Evolutionary conservation across 2,113 vertebrate species (phyloP), one percentile per base, ranked within the genome.

Genomic region (Orycteropus afer): DNA sequence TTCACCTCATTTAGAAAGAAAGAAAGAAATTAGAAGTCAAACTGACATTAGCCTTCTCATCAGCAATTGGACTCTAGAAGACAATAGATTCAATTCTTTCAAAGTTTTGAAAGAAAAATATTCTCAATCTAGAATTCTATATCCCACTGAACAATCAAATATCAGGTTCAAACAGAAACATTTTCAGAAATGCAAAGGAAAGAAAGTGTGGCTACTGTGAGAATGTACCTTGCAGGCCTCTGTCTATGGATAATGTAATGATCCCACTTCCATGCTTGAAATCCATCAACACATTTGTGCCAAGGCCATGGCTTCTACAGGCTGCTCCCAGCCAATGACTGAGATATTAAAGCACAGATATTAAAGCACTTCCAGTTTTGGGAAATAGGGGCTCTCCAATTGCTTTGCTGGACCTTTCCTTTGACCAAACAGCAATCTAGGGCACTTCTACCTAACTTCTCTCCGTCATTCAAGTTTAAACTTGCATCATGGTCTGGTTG

Each of bases 61-160:
- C 42, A 55, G 27, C 29, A 89, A 25, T 14, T 65, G 81, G 27
- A 57, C 53, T 90, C 51, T 77, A 71, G 85, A 87, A 90, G 45
- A 87, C 27, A 42, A 29, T 59, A 57, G 29, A 79, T 49, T 37
- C 63, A 80, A 76, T 34, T 93, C 25, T 45, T 94, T 71, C 23
- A 29, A 91, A 63, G 7, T 78, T 63, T 81, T 51, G 15, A 69
- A 45, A n/a, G n/a, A n/a, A n/a, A n/a, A n/a, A n/a, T n/a, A n/a
- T n/a, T n/a, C n/a, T n/a, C n/a, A n/a, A n/a, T 51, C 32, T 80
- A 79, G 80, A 93, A 80, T 89, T 96, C 49, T 79, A 47, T 82
- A 74, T 67, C 32, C 42, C 82, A 63, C n/a, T 86, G 61, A 86
- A 59, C 80, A 89, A 29, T 53, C 63, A 74, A 69, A 81, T 55